Evolutionary conservation across 2,888 invertebrate genomes (phyloP).

Genomic region (Idaea aversata): DNA sequence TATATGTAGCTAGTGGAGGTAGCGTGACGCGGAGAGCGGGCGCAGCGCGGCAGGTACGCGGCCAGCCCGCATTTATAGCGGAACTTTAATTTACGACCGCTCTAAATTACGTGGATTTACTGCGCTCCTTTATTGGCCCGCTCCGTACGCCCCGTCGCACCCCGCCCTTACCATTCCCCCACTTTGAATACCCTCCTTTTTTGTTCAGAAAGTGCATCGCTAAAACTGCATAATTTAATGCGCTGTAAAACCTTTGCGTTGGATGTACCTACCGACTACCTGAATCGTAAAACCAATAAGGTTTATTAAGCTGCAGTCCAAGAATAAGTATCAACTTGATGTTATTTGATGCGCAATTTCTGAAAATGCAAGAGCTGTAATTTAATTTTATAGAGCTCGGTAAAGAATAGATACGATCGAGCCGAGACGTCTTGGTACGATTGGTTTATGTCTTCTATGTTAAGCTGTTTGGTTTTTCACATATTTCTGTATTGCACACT

Average conservation of each 20-base stretch:
- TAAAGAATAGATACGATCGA: background rate
- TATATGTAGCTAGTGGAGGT: constrained; percentile 30
- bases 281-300: constrained; percentile 30
- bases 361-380: constrained; percentile 2
- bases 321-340: background rate
- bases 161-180: constrained; percentile 48
- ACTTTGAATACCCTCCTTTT: constrained; percentile 46
- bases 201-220: constrained; percentile 51
- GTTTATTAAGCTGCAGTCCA: constrained; percentile 24
- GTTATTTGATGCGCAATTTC: constrained; percentile 1
- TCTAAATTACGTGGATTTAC: constrained; percentile 80
- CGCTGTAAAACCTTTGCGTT: constrained; percentile 44
- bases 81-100: constrained; percentile 78
- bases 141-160: constrained; percentile 57
- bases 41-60: constrained; percentile 65
- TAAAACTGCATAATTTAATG: constrained; percentile 57
- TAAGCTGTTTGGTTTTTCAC: constrained; percentile 7
- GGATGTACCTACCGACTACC: constrained; percentile 31
- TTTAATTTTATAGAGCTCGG: background rate
- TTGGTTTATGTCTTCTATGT: background rate
- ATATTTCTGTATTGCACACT: constrained; percentile 7
- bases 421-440: background rate
- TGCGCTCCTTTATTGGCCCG: constrained; percentile 77
- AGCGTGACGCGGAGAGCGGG: constrained; percentile 44
- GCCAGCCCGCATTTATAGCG: constrained; percentile 69